Conservation (phyloP, 92 coral and sea anemone species). For the Phymanthus crucifer region DNA sequence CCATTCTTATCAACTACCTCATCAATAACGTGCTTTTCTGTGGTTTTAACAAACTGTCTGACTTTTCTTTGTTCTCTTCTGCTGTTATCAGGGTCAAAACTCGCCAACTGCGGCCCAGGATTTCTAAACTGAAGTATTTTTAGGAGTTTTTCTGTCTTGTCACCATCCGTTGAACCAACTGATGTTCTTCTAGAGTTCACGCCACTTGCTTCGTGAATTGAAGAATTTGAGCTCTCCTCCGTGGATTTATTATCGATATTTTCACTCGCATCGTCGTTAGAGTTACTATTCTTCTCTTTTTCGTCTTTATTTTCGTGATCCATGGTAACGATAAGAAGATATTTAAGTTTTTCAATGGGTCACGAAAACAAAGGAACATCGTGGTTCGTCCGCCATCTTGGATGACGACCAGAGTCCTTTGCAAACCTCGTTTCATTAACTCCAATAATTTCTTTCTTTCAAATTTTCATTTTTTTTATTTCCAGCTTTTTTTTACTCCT, state of each 20-base stretch:
- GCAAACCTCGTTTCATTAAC: not conserved
- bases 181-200: constrained; percentile 47
- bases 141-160: constrained; percentile 76
- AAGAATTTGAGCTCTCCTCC: not conserved
- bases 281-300: not conserved
- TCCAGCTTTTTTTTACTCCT: too few relatives aligned
- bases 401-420: not conserved
- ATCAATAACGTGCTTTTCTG: constrained; percentile 17
- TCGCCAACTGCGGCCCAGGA: constrained; percentile 86
- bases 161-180: constrained; percentile 57
- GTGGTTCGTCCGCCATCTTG: constrained; percentile 16
- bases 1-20: not conserved
- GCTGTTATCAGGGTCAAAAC: constrained; percentile 92
- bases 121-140: constrained; percentile 85
- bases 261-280: not conserved
- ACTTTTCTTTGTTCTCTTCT: constrained; percentile 89
- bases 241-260: not conserved
- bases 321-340: constrained; percentile 10
- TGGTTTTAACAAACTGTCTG: constrained; percentile 55
- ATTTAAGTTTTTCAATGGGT: not conserved
- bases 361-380: not conserved
- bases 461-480: too few relatives aligned
- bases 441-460: too few relatives aligned
- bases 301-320: constrained; percentile 8
- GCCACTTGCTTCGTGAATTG: not conserved